A percentile compares a stretch with the other conserved stretches of the same genome.
Evolutionary conservation across 2,888 invertebrate genomes (phyloP).

Genomic region (Eristalis pertinax): DNA sequence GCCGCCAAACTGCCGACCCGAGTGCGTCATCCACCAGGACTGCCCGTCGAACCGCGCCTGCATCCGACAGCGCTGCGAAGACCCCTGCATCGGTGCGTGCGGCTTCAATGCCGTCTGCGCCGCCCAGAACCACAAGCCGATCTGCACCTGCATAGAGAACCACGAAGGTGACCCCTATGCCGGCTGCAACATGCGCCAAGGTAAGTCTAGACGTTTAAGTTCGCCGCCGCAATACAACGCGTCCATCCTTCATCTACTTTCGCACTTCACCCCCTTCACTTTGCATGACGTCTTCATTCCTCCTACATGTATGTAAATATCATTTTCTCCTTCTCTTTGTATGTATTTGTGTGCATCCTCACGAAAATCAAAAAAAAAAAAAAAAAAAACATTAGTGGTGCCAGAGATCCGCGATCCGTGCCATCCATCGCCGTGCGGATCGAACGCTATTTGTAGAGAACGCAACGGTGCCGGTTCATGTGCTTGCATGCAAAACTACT

Average conservation of each 20-base stretch:
- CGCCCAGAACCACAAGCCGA: conserved; percentile 87
- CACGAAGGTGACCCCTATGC: conserved; percentile 91
- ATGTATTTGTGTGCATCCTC: conserved; percentile 62
- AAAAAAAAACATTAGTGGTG: conserved; percentile 82
- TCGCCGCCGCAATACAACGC: not conserved
- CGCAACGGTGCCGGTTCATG: conserved; percentile 91
- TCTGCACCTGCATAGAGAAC: conserved; percentile 87
- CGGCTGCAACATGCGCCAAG: conserved; percentile 85
- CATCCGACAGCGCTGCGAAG: conserved; percentile 87
- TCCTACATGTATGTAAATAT: conserved; percentile 61
- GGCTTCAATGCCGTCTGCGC: conserved; percentile 87
- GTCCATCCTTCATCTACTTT: conserved; percentile 58
- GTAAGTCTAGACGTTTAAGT: conserved; percentile 81
- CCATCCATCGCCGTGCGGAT: conserved; percentile 92
- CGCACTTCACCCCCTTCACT: conserved; percentile 62
- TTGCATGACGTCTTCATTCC: conserved; percentile 56
- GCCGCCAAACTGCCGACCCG: conserved; percentile 90
- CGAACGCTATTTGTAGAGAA: conserved; percentile 92
- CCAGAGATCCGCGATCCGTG: conserved; percentile 86
- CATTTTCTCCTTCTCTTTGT: conserved; percentile 68
- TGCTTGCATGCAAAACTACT: conserved; percentile 90
- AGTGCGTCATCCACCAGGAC: conserved; percentile 88
- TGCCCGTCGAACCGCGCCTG: conserved; percentile 88
- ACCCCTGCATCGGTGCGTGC: conserved; percentile 89
- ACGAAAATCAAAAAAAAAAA: too few species aligned